Percentiles rank a stretch among this genome's conserved stretches.
Evolutionary conservation across 2,113 vertebrate species (phyloP).

Genomic region (Helogale parvula): DNA sequence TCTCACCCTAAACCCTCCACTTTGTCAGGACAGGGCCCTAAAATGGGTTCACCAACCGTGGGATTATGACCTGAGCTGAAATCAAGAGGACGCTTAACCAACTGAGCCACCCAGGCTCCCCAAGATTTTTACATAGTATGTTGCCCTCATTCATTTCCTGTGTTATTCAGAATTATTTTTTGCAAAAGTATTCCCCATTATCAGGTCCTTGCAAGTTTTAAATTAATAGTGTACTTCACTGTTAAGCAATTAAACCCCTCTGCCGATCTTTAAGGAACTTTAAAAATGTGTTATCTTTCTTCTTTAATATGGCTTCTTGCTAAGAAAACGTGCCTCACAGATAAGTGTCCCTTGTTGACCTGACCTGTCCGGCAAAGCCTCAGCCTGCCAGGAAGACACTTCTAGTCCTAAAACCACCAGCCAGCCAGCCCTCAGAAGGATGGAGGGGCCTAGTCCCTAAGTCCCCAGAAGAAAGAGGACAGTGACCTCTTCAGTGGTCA

Average conservation of each 20-base stretch:
- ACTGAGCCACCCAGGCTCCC: too few relatives aligned
- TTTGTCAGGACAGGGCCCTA: too few relatives aligned
- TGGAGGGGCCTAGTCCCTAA: slow-evolving; percentile 45
- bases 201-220: neutral
- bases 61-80: too few relatives aligned
- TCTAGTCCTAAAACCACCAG: neutral
- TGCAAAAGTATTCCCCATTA: neutral
- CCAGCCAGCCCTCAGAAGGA: slow-evolving; percentile 79
- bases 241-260: neutral
- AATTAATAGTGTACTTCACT: too few relatives aligned
- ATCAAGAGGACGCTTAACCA: too few relatives aligned
- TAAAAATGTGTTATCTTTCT: neutral
- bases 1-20: too few relatives aligned
- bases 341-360: neutral
- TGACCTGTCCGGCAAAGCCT: too few relatives aligned
- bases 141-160: neutral
- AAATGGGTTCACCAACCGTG: too few relatives aligned
- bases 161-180: neutral
- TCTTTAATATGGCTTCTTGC: neutral
- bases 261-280: neutral
- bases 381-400: neutral
- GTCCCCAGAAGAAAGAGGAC: slow-evolving; percentile 58
- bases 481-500: neutral
- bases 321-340: neutral
- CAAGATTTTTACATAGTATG: neutral